A percentile compares a stretch with the other conserved stretches of the same genome.
phyloP scores from a whole-genome alignment of 2,797 vertebrate genomes.

The Esox lucius region DNA sequence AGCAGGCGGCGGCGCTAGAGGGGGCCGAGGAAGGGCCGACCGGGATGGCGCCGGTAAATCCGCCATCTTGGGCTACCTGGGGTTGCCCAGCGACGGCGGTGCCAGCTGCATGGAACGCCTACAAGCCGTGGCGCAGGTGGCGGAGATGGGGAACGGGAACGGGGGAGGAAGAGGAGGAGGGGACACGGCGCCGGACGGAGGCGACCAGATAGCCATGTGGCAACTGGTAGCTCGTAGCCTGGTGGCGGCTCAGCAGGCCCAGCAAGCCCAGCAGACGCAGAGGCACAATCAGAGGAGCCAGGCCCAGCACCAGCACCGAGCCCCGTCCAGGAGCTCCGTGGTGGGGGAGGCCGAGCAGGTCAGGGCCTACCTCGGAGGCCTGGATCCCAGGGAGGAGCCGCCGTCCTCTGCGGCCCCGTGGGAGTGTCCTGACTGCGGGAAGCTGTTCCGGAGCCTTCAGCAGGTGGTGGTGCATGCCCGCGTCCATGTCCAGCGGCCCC shows the following conservation, averaged over 20 bases:
- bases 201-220: conserved; percentile 80
- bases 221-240: conserved; percentile 76
- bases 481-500: conserved; percentile 72
- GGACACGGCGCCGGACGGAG: conserved; percentile 50
- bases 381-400: conserved; percentile 64
- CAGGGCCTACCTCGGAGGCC: conserved; percentile 71
- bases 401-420: conserved; percentile 57
- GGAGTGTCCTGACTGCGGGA: conserved; percentile 82
- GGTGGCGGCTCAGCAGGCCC: conserved; percentile 68
- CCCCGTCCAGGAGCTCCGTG: conserved; percentile 58
- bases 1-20: conserved; percentile 29
- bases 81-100: conserved; percentile 76
- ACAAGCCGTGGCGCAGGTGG: conserved; percentile 76
- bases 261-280: conserved; percentile 52
- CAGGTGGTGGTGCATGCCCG: conserved; percentile 79
- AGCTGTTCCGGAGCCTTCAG: conserved; percentile 79
- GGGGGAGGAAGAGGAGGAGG: conserved; percentile 51
- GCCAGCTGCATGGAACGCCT: conserved; percentile 84
- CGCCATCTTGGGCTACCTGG: conserved; percentile 82
- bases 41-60: conserved; percentile 67
- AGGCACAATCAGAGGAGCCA: conserved; percentile 61
- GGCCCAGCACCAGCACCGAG: conserved; percentile 62
- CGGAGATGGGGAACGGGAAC: conserved; percentile 49
- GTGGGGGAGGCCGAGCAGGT: conserved; percentile 73
- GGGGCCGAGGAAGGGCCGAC: conserved; percentile 46